Base-by-base conservation (phyloP, 2,113 vertebrate species). In the Cheilinus undulatus region DNA sequence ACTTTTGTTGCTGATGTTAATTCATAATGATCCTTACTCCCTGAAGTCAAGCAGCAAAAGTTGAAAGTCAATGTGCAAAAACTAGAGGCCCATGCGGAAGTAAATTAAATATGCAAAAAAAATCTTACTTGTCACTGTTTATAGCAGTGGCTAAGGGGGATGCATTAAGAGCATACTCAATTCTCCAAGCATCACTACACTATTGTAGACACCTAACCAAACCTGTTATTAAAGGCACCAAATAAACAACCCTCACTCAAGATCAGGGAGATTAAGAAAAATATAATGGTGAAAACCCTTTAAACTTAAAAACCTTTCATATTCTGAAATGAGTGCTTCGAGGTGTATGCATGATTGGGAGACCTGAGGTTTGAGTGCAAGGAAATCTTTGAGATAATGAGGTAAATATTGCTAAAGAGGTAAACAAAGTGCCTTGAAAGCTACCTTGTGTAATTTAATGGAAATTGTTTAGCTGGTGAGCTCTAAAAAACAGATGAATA, bases 361-460 rank as follows among this genome's bases (percentile, higher is more conserved):
- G 59, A 67, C 54, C 5, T 6, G 5, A 38, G 27, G 50, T 46
- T 54, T 66, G 24, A 67, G 50, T 28, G 13, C 1, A 3, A 43
- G 45, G 30, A 45, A 54, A 66, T 58, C 24, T 58, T 57, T 3
- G 2, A 48, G 28, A 50, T 66, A 76, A 78, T 43, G 62, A 30
- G 43, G 20, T 27, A 42, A 62, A 50, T 64, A 19, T 43, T 20
- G 20, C 48, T 42, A 53, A 66, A 60, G 15, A 63, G 42, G 46
- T 60, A 48, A 74, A 76, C 74, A 69, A 48, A 38, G 34, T 26
- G 22, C 20, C 60, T 53, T 57, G 48, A 67, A 69, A 67, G 57
- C 26, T 53, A 30, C 38, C 22, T 46, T 46, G n/a, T 34, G 40
- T 54, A 24, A 56, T 71, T 62, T 28, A 17, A 42, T 19, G 45